These are phyloP conservation scores for Dasyornis broadbenti DNA, from an alignment of 2,113 vertebrate genomes.

Conservation along the genomic window DNA sequence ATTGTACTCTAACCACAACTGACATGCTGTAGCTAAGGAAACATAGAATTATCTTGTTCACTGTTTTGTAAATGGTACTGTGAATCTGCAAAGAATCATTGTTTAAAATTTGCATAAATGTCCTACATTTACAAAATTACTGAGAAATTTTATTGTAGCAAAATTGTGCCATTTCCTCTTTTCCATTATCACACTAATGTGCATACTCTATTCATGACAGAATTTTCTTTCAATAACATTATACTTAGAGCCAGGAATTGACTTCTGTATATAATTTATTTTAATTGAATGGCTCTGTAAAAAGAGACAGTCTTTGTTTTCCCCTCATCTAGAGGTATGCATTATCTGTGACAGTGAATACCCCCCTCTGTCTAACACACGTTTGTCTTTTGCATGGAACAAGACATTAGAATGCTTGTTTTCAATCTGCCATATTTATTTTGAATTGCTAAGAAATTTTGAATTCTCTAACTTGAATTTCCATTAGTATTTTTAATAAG, in stretches of 20 bases:
- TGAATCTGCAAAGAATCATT: neutral
- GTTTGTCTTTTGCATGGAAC: neutral
- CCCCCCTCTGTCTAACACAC: neutral
- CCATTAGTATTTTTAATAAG: neutral
- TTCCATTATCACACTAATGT: neutral
- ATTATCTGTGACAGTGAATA: neutral
- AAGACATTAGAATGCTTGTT: neutral
- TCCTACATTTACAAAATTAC: slow-evolving; percentile 1
- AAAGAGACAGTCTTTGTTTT: neutral
- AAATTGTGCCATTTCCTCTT: neutral
- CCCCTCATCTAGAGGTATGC: neutral
- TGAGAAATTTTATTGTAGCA: neutral
- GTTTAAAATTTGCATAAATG: slow-evolving; percentile 9
- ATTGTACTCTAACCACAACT: neutral
- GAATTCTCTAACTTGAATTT: neutral
- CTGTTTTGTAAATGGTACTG: neutral
- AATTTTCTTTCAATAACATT: neutral
- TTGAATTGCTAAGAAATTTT: neutral
- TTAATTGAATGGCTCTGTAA: neutral
- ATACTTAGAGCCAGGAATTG: neutral
- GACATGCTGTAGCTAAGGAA: neutral
- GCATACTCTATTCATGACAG: neutral
- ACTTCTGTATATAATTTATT: neutral
- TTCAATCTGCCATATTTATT: neutral
- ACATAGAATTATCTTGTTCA: slow-evolving; percentile 27